Conservation (phyloP, 37 sponge, comb jelly and placozoan genomes). For the Halisarca cf. caerulea region DNA sequence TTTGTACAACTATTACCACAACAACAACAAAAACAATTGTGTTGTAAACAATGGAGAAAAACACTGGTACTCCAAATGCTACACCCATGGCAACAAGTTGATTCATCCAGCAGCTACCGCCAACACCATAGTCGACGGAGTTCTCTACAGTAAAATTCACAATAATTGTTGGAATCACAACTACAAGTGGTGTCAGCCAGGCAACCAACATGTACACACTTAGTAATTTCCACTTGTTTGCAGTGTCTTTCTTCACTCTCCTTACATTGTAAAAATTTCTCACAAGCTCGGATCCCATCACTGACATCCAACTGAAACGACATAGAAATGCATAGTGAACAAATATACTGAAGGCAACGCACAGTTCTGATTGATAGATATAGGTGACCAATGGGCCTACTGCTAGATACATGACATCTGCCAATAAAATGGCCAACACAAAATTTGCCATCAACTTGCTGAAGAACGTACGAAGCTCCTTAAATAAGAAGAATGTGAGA, state of each 20-base stretch:
- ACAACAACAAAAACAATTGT: background rate
- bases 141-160: constrained; percentile 38
- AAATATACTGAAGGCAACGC: constrained; percentile 21
- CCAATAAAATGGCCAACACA: constrained; percentile 15
- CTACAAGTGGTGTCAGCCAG: constrained; percentile 44
- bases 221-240: background rate
- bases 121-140: constrained; percentile 47
- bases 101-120: constrained; percentile 59
- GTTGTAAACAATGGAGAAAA: constrained; percentile 30
- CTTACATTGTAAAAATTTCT: background rate
- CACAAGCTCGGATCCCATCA: constrained; percentile 28
- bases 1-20: background rate
- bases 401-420: constrained; percentile 33
- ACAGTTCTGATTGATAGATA: background rate
- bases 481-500: constrained; percentile 52
- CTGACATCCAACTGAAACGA: constrained; percentile 59
- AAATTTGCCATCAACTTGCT: constrained; percentile 51
- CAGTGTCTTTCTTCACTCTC: background rate
- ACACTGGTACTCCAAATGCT: constrained; percentile 39
- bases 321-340: constrained; percentile 52
- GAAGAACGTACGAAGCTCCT: constrained; percentile 50
- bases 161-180: constrained; percentile 11
- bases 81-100: constrained; percentile 32
- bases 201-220: constrained; percentile 31
- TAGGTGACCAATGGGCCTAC: background rate